Conservation (phyloP, 2,113 vertebrate genomes). For the Ctenomys sociabilis region DNA sequence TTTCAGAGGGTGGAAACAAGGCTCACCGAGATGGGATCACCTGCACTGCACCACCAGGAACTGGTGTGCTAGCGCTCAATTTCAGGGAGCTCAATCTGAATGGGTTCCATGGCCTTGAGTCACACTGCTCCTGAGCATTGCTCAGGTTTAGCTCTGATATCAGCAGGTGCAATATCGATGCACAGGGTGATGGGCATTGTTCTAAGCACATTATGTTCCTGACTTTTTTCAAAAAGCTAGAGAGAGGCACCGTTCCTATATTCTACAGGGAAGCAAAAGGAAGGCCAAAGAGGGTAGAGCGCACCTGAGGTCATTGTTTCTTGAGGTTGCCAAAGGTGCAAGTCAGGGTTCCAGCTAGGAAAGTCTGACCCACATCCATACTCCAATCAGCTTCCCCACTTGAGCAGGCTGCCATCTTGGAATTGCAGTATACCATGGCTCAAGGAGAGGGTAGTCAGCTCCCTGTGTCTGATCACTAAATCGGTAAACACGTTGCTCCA, state of each 20-base stretch:
- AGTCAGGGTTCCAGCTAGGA: not conserved
- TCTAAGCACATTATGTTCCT: not conserved
- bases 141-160: not conserved
- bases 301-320: not conserved
- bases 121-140: not conserved
- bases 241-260: not conserved
- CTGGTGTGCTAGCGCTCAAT: not conserved
- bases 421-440: not conserved
- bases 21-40: not conserved
- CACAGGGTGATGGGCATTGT: not conserved
- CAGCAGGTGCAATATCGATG: not conserved
- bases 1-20: not conserved
- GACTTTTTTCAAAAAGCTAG: not conserved
- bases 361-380: not conserved
- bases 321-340: not conserved
- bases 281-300: not conserved
- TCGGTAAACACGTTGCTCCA: not conserved
- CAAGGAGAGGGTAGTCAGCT: not conserved
- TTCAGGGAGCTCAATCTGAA: not conserved
- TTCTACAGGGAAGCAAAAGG: not conserved
- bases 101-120: not conserved
- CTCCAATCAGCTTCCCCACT: not conserved
- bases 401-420: not conserved
- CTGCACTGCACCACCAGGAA: not conserved
- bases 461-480: not conserved